Conservation (phyloP, 2,888 invertebrate species). For the Pinctada fucata region DNA sequence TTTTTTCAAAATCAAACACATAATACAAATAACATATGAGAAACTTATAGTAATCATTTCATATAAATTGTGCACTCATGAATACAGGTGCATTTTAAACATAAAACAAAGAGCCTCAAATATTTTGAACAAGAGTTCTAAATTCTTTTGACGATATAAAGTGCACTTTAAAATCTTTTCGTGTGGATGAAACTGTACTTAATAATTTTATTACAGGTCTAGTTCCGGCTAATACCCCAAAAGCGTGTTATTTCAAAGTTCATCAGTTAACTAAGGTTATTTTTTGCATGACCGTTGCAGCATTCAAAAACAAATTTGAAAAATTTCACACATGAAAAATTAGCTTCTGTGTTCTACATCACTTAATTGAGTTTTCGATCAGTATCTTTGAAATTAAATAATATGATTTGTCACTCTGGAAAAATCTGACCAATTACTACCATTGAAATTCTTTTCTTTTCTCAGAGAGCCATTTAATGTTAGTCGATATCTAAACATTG, state of each 20-base stretch:
- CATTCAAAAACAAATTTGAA: slow-evolving; percentile 19
- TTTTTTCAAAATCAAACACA: too few species aligned
- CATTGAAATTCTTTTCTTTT: slow-evolving; percentile 21
- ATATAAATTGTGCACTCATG: too few species aligned
- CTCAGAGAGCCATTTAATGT: slow-evolving; percentile 28
- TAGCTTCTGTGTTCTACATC: neutral
- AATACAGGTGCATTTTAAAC: too few species aligned
- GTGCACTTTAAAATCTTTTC: too few species aligned
- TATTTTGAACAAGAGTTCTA: too few species aligned
- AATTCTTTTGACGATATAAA: too few species aligned
- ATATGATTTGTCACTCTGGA: slow-evolving; percentile 24
- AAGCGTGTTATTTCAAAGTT: neutral
- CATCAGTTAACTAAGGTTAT: neutral
- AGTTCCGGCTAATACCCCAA: neutral
- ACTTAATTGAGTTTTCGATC: slow-evolving; percentile 6
- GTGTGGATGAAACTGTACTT: too few species aligned
- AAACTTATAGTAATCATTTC: too few species aligned
- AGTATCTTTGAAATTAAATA: slow-evolving; percentile 27
- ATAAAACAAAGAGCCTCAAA: too few species aligned
- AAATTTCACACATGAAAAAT: slow-evolving; percentile 26
- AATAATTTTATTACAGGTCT: too few species aligned
- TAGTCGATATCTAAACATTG: slow-evolving; percentile 17
- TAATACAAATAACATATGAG: too few species aligned
- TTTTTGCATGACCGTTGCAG: neutral
- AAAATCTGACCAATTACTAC: slow-evolving; percentile 24